Evolutionary conservation across 2,888 invertebrate genomes (phyloP), one percentile per base, ranked within the genome.

Genomic region (Heliconius ismenius): DNA sequence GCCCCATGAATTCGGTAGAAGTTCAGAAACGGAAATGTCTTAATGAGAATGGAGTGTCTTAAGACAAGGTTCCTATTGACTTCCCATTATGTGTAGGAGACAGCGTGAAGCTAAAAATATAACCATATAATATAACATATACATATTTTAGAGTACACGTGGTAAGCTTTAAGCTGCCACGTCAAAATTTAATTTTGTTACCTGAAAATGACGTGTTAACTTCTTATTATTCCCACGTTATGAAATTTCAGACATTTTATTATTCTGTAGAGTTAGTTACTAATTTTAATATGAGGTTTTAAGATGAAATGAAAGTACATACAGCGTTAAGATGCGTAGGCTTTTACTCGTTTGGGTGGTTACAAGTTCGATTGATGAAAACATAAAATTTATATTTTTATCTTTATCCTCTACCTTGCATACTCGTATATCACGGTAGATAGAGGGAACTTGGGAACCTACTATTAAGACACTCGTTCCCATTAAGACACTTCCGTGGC

Each of bases 131-230:
- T 58, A n/a, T n/a, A 21, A n/a, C 10, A 73, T 62, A 26, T 24
- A 26, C n/a, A 21, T 24, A 73, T 73, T 60, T 21, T 3, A 73
- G 24, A 21, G 62, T 60, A 73, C 39, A 60, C n/a, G 60, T 24
- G 58, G 62, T 26, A 36, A 60, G 36, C 60, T 39, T n/a, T n/a
- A 73, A 73, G 73, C 73, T 39, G 26, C 21, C 26, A 62, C 73
- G 43, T 63, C 73, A 73, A 73, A 73, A 73, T 73, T 73, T 73
- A 73, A 73, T 73, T 62, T 73, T 43, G 63, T 73, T 63, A 73
- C 60, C 62, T 36, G 58, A 70, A 73, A 73, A 73, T 43, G 73
- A 43, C 73, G 63, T 26, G 73, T 73, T 73, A 73, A 43, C 73
- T 62, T 73, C 73, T 63, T 73, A 63, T 73, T 43, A 73, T 73